Conservation (phyloP, 1,140 invertebrate genomes). For the Danaus melanippus region DNA sequence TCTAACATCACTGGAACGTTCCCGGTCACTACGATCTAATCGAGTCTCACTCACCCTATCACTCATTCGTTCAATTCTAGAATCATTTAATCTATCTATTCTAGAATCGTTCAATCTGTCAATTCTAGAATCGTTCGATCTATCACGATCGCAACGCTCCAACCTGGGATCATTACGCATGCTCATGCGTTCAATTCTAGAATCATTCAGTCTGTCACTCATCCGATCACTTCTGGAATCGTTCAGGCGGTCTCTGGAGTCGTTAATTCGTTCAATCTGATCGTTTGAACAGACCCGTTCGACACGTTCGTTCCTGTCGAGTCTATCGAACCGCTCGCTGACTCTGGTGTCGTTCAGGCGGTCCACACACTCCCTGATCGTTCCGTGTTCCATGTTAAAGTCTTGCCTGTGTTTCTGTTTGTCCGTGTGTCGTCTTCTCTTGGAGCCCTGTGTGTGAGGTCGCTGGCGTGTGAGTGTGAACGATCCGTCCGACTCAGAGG, state of each 20-base stretch:
- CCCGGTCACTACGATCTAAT: conserved; percentile 16
- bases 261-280: conserved; percentile 28
- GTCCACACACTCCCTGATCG: no score
- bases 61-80: conserved; percentile 20
- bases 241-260: conserved; percentile 19
- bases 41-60: conserved; percentile 33
- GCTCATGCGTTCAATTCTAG: conserved; percentile 17
- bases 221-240: conserved; percentile 21
- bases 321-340: no score
- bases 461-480: conserved; percentile 56
- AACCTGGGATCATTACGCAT: no score
- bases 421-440: conserved; percentile 44
- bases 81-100: conserved; percentile 25
- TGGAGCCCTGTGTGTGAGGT: conserved; percentile 57
- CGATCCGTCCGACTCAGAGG: conserved; percentile 63
- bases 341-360: conserved; percentile 10
- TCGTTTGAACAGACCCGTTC: conserved; percentile 46
- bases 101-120: conserved; percentile 31
- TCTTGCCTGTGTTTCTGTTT: conserved; percentile 49
- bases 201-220: conserved; percentile 27
- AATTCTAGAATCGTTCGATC: conserved; percentile 30
- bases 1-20: background rate
- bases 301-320: conserved; percentile 52
- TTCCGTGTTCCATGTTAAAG: conserved; percentile 22
- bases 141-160: conserved; percentile 16